Base-by-base conservation (phyloP, 2,113 vertebrate species). In the Corvus cornix region DNA sequence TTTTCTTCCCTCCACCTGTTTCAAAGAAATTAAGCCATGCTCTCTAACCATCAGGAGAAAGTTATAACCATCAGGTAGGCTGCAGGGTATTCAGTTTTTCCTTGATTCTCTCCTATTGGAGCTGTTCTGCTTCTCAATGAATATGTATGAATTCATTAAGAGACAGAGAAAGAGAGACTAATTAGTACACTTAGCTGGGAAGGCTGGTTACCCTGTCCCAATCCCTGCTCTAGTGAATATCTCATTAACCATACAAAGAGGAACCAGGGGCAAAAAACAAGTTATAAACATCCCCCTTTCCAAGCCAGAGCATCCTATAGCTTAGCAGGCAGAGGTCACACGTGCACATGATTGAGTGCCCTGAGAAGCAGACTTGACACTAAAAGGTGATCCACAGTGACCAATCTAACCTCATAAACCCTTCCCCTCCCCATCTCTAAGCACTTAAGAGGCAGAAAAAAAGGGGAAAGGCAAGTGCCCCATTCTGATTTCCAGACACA, bases 111-210 rank as follows among this genome's bases (percentile, higher is more conserved):
- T 92, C 85, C 59, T 90, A 17, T 67, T 88, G 83, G 85, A 92
- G 55, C 55, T 70, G 82, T 83, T 94, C 79, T 70, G 46, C 48
- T 70, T 91, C 85, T 87, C 82, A 79, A 58, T 91, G 49, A 97
- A 90, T 91, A 91, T 79, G 78, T 58, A 94, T 53, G 59, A 78
- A 83, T 83, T 91, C 82, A 85, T 95, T 94, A 83, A 83, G 31
- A 91, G 70, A 79, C 15, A 56, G 39, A 85, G 44, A 83, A 46
- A 78, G 52, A 83, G 24, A 91, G 41, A 85, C 74, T 93, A 94
- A 96, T 93, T 89, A 95, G 80, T 24, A 86, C 46, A 62, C 56
- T 88, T 92, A 62, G 63, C 83, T 92, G 48, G 72, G 51, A 87
- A 95, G 39, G 53, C 49, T 83, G 63, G 67, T 59, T 90, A 76